Conservation (phyloP, 2,113 vertebrate genomes). For the Psophia crepitans region DNA sequence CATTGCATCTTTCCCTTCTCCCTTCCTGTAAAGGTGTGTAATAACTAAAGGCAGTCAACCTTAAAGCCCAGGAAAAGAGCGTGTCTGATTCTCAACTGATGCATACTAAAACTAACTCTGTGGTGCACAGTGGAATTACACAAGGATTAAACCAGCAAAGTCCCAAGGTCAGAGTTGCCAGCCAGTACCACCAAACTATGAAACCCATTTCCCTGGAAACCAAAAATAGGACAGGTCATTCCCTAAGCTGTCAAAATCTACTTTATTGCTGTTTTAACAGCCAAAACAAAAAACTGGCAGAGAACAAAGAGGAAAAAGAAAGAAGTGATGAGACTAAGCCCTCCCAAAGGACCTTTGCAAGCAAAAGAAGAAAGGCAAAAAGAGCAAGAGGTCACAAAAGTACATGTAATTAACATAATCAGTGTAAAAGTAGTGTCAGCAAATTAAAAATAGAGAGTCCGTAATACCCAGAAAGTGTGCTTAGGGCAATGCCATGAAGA, state of each 20-base stretch:
- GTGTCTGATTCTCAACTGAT: background rate
- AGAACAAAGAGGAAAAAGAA: conserved; percentile 33
- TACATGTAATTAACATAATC: conserved; percentile 63
- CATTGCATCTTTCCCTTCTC: background rate
- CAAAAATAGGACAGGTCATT: background rate
- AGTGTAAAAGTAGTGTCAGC: conserved; percentile 31
- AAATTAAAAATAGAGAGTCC: conserved; percentile 55
- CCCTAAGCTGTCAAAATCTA: conserved; percentile 35
- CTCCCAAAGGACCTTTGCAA: conserved; percentile 20
- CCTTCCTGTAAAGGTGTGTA: background rate
- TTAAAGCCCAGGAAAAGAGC: background rate
- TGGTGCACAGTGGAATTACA: background rate
- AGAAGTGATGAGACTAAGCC: conserved; percentile 43
- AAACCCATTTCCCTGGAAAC: conserved; percentile 26
- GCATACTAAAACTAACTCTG: background rate
- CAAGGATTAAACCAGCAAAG: background rate
- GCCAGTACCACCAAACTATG: background rate
- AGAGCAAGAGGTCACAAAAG: background rate
- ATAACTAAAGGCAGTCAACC: conserved; percentile 16
- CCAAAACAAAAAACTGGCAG: background rate
- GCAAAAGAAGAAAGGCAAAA: conserved; percentile 45
- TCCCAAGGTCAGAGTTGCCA: conserved; percentile 31
- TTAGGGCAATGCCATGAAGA: background rate
- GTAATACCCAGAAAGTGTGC: background rate
- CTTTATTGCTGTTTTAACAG: conserved; percentile 10